Evolutionary conservation across 2,888 invertebrate genomes (phyloP), one percentile per base, ranked within the genome.

Genomic region (Thyatira batis): DNA sequence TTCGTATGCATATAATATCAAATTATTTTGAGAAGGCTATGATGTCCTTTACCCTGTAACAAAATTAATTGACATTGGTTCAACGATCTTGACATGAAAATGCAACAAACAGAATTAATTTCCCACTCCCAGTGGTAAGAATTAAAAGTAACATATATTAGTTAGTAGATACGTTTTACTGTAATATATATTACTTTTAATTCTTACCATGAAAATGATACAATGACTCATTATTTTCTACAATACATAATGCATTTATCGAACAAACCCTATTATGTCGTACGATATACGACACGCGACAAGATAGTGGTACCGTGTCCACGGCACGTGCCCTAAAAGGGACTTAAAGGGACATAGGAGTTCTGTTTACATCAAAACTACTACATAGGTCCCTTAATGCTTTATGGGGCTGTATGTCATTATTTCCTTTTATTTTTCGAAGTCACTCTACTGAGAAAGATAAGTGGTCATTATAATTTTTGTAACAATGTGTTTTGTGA

Each of bases 271-370:
- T 39, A 39, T 39, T 17, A 39, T 39, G 39, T 39, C 39, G 39
- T 39, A 39, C 39, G 48, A 17, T 27, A 17, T 25, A 25, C 39
- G 30, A 55, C 77, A 75, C 74, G 76, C 69, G 76, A 53, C 69
- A 52, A 63, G 73, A 71, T 77, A 76, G 64, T 63, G 53, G 59
- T 60, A 69, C 71, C 69, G 71, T 69, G 71, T 58, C 62, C 54
- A 25, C 49, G 65, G 63, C 79, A 75, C 80, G 80, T 73, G 78
- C 30, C 77, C 4, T 39, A n/a, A 39, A 39, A 39, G 20, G 57
- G 49, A 53, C 59, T 60, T 67, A 60, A 53, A 54, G 43, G 59
- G 55, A 56, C 63, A 61, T 67, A 64, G 69, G 67, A 67, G 62
- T 64, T 61, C 58, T 69, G 71, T 73, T 76, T 74, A 71, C 71